Evolutionary conservation across 2,797 vertebrate genomes (phyloP).

Genomic region (Lepus oiostolus): DNA sequence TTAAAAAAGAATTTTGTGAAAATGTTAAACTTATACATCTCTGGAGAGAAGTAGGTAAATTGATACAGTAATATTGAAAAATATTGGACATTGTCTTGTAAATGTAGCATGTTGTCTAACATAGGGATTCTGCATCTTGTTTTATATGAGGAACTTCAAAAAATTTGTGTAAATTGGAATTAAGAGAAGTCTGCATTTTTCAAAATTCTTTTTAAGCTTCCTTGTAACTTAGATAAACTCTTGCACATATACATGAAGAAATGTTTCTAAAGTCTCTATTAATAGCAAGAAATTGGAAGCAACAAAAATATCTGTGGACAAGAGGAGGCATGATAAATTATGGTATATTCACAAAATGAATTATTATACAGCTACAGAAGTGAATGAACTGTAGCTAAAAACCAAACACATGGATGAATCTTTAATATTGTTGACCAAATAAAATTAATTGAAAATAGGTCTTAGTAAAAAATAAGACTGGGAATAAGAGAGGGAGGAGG

Average conservation of each 20-base stretch:
- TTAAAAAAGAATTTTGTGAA: slow-evolving; percentile 44
- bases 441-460: too few species aligned
- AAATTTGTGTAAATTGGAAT: too few species aligned
- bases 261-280: slow-evolving; percentile 14
- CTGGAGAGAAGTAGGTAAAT: background rate
- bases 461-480: too few species aligned
- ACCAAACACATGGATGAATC: background rate
- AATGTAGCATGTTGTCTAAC: background rate
- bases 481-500: too few species aligned
- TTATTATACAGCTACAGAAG: too few species aligned
- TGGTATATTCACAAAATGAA: background rate
- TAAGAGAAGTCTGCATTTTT: too few species aligned
- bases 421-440: background rate
- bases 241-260: background rate
- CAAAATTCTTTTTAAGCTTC: too few species aligned
- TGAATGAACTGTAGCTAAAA: background rate
- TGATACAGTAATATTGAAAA: background rate
- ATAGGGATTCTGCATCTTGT: background rate
- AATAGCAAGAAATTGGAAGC: background rate
- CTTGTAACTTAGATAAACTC: background rate
- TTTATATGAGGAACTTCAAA: background rate
- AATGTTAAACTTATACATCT: slow-evolving; percentile 1
- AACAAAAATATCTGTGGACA: background rate
- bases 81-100: background rate
- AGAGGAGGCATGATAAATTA: background rate